Conservation (phyloP, 2,888 invertebrate species). For the Metalampra italica region DNA sequence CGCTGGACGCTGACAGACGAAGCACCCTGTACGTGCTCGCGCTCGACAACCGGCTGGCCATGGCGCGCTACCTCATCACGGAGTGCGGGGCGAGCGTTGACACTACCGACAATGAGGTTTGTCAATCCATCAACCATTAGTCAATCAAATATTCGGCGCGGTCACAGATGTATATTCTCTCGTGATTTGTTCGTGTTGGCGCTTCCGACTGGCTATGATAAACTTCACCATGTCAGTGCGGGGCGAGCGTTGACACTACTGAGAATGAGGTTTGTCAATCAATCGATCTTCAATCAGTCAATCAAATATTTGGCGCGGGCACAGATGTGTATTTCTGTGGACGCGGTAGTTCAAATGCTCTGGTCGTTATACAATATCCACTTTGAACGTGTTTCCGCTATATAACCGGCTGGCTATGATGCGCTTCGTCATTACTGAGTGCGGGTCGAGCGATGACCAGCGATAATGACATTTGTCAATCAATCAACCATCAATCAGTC, state of each 20-base stretch:
- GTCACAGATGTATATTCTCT: background rate
- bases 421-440: too few species aligned
- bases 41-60: constrained; percentile 89
- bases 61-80: constrained; percentile 89
- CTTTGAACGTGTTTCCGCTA: too few species aligned
- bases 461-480: too few species aligned
- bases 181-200: constrained; percentile 96
- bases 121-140: background rate
- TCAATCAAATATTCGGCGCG: background rate
- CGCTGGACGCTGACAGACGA: constrained; percentile 94
- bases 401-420: too few species aligned
- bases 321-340: background rate
- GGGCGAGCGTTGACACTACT: constrained; percentile 89
- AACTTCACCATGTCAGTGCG: constrained; percentile 87
- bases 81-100: constrained; percentile 89
- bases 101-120: constrained; percentile 90
- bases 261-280: constrained; percentile 84
- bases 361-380: too few species aligned
- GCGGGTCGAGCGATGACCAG: too few species aligned
- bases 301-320: background rate
- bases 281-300: background rate
- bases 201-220: constrained; percentile 87
- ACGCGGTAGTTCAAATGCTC: too few species aligned
- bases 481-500: too few species aligned
- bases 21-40: constrained; percentile 95